Evolutionary conservation across 2,113 vertebrate species (phyloP).

Genomic region (Falcunculus frontatus): DNA sequence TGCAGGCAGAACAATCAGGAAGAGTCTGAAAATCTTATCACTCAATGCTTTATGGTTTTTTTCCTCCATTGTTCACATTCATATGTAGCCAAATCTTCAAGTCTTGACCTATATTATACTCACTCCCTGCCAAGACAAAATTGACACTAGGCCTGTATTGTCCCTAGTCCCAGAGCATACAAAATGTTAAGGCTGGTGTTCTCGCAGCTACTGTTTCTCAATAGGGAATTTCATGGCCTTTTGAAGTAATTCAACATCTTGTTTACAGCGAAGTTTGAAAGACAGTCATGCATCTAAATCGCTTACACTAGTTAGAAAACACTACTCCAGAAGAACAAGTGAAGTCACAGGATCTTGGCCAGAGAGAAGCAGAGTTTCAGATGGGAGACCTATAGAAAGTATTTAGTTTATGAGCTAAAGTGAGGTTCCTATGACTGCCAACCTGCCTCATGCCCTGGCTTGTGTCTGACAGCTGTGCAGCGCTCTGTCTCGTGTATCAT

Average conservation of each 20-base stretch:
- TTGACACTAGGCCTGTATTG: not conserved
- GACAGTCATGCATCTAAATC: not conserved
- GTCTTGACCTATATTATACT: not conserved
- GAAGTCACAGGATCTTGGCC: not conserved
- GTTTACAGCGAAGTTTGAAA: not conserved
- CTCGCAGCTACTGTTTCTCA: not conserved
- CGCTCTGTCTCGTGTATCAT: slow-evolving; percentile 6
- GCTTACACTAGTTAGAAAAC: not conserved
- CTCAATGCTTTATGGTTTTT: not conserved
- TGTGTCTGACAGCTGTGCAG: slow-evolving; percentile 55
- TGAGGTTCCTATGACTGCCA: slow-evolving; percentile 44
- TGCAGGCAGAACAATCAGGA: not conserved
- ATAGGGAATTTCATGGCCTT: not conserved
- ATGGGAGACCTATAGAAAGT: not conserved
- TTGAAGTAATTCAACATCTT: not conserved
- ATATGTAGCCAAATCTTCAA: not conserved
- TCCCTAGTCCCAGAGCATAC: not conserved
- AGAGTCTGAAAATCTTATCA: not conserved
- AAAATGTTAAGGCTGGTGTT: not conserved
- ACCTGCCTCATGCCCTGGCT: slow-evolving; percentile 54
- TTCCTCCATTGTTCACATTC: not conserved
- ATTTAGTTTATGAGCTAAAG: not conserved
- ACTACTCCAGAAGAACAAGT: not conserved
- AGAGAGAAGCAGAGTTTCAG: not conserved
- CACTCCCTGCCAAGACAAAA: not conserved